A percentile compares a stretch with the other conserved stretches of the same genome.
Evolutionary conservation across 1,140 invertebrate genomes (phyloP).

Genomic region (Steinernema feltiae): DNA sequence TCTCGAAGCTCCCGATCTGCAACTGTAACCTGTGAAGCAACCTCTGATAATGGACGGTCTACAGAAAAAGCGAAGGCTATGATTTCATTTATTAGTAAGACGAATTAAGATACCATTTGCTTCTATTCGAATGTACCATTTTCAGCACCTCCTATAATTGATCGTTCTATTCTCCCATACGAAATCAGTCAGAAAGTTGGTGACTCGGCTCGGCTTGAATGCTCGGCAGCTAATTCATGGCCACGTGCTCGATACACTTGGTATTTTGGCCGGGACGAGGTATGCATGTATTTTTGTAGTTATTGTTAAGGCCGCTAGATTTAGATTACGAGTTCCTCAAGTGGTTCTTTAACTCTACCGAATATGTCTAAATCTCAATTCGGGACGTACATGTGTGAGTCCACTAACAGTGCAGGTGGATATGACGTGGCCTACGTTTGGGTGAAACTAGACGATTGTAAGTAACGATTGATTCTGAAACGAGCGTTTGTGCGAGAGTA

Average conservation of each 20-base stretch:
- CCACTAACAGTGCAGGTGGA: slow-evolving; percentile 79
- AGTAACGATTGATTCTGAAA: neutral
- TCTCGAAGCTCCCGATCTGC: neutral
- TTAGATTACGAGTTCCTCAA: neutral
- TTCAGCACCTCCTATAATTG: neutral
- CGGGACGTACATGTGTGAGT: slow-evolving; percentile 91
- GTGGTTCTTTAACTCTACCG: slow-evolving; percentile 60
- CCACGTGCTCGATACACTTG: neutral
- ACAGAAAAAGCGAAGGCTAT: neutral
- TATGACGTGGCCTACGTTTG: slow-evolving; percentile 78
- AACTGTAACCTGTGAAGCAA: neutral
- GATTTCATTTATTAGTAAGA: neutral
- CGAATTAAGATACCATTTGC: neutral
- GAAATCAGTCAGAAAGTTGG: neutral
- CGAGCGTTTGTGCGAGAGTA: too few relatives aligned
- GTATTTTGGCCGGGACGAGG: neutral
- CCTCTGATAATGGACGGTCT: neutral
- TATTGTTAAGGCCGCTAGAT: neutral
- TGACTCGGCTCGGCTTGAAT: neutral
- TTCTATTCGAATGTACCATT: too few relatives aligned
- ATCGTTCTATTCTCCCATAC: neutral
- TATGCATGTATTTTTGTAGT: neutral
- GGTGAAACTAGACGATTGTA: slow-evolving; percentile 79
- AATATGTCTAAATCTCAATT: neutral
- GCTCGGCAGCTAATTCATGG: neutral